Evolutionary conservation across 2,113 vertebrate species (phyloP), one percentile per base, ranked within the genome.

Genomic region (Poeciliopsis retropinna): DNA sequence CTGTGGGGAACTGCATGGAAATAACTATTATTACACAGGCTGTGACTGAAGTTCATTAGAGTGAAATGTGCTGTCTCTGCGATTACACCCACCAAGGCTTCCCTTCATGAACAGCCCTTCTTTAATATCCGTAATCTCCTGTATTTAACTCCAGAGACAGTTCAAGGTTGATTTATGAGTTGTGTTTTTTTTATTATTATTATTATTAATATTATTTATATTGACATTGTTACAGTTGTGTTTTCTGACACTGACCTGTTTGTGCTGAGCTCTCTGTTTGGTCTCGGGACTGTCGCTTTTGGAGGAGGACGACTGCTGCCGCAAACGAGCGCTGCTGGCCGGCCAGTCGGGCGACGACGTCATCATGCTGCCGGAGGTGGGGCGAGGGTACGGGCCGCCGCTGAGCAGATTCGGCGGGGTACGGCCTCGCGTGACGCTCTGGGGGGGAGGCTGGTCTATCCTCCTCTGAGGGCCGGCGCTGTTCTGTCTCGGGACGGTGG

Each of bases 241-340:
- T 12, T 60, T 3, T n/a, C 13, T 17, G 25, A 12, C 17, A 4
- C 93, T 87, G 86, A 99, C 98, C 97, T 98, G 98, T 67, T 98
- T 99, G 91, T 98, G 97, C 82, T 94, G 91, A 0, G 92, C 92
- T 9, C 97, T 95, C 54, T 97, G 97, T 87, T 98, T 99, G 80
- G 95, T 96, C 93, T 98, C 97, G 0, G 97, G 98, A 81, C 98
- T 99, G 91, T 99, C 97, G 0, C 97, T 97, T 86, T 98, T 99
- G 77, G 98, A 98, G 15, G 97, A 99, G 0, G 97, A 98, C 0
- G 97, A 97, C 91, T 97, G 97, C 80, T 98, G 98, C 10, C 97
- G 94, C n/a, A 98, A 89, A 0, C 97, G 94, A 0, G 96, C 95
- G 0, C 98, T 95, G 0, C 95, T 95, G 85, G 96, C 94, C 0